phyloP scores from a whole-genome alignment of 30 jellyfish, hydroid and myxozoan genomes.

The Cassiopea xamachana region DNA sequence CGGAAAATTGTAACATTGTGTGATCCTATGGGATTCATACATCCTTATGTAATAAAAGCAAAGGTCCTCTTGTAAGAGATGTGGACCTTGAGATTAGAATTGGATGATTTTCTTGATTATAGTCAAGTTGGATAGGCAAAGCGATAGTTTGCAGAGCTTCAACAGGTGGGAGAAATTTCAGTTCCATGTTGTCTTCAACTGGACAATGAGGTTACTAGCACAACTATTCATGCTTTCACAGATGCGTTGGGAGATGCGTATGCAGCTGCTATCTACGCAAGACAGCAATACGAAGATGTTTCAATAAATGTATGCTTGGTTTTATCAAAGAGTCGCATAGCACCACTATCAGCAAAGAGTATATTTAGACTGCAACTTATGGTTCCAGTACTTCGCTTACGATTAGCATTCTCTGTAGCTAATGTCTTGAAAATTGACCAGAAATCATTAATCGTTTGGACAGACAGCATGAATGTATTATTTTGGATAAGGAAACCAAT shows the following conservation, averaged over 20 bases:
- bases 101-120: not conserved
- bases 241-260: slow-evolving; percentile 48
- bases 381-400: slow-evolving; percentile 13
- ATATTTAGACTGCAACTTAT: slow-evolving; percentile 36
- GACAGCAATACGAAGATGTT: slow-evolving; percentile 26
- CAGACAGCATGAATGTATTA: slow-evolving; percentile 41
- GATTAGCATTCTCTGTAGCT: not conserved
- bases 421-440: not conserved
- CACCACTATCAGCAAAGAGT: slow-evolving; percentile 45
- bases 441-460: slow-evolving; percentile 1
- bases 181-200: slow-evolving; percentile 25
- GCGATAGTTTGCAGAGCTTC: slow-evolving; percentile 24
- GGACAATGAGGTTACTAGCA: not conserved
- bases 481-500: slow-evolving; percentile 47
- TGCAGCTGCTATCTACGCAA: slow-evolving; percentile 27
- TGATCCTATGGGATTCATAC: slow-evolving; percentile 51
- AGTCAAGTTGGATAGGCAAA: slow-evolving; percentile 9
- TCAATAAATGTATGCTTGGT: not conserved
- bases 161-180: not conserved
- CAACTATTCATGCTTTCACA: slow-evolving; percentile 4
- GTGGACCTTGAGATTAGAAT: slow-evolving; percentile 9
- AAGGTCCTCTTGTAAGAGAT: slow-evolving; percentile 19
- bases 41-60: slow-evolving; percentile 25
- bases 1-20: slow-evolving; percentile 18
- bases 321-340: slow-evolving; percentile 21